A percentile compares a stretch with the other conserved stretches of the same genome.
Conservation (phyloP, 2,797 vertebrate species). For the Falco columbarius region DNA sequence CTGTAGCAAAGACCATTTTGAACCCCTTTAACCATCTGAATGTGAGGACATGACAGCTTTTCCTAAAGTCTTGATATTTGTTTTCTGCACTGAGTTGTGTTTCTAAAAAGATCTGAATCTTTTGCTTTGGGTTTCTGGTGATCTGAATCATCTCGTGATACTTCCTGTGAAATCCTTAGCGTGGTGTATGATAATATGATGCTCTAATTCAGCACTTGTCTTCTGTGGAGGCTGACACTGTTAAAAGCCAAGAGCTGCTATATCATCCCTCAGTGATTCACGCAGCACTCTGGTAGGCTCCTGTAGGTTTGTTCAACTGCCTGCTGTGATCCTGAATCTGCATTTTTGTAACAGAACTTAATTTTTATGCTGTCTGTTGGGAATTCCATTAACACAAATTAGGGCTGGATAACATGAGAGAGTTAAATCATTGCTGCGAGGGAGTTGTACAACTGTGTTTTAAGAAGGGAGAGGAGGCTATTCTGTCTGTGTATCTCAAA, state of each 20-base stretch:
- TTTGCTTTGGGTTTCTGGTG: background rate
- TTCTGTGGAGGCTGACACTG: background rate
- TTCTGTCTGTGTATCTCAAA: background rate
- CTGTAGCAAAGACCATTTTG: background rate
- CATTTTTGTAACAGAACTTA: background rate
- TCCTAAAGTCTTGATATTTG: background rate
- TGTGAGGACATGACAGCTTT: background rate
- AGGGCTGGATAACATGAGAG: background rate
- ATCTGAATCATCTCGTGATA: background rate
- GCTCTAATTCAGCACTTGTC: background rate
- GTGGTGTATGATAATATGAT: accelerated
- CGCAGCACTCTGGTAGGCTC: background rate
- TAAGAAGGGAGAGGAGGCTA: background rate
- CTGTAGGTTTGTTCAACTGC: background rate
- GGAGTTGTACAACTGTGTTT: background rate
- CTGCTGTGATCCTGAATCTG: background rate
- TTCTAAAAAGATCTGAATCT: background rate
- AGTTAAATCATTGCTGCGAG: background rate
- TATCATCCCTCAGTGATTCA: background rate
- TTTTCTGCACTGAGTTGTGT: background rate
- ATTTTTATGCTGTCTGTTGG: background rate
- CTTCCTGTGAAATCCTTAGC: background rate
- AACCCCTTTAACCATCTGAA: background rate
- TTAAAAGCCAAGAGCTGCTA: background rate
- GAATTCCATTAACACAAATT: slow-evolving; percentile 9